Percentiles rank a stretch among this genome's conserved stretches.
Conservation (phyloP, 2,113 vertebrate species). For the Heterotis niloticus region DNA sequence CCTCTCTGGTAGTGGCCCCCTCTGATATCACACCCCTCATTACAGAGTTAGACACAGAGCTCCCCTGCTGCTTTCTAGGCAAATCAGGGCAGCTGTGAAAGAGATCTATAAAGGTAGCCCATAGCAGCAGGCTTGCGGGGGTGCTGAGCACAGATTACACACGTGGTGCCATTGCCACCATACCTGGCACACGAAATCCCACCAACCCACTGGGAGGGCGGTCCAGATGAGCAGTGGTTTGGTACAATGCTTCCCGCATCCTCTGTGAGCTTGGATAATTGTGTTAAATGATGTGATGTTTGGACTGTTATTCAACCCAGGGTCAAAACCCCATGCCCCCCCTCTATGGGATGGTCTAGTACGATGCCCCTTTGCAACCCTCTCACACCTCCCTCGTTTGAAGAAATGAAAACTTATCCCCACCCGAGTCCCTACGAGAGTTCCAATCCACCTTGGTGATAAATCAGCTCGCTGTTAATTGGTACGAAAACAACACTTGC, state of each 20-base stretch:
- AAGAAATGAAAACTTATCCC: conserved; percentile 10
- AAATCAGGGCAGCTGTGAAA: conserved; percentile 29
- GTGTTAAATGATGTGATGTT: not conserved
- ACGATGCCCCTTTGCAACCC: not conserved
- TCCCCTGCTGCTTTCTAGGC: conserved; percentile 39
- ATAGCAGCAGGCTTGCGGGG: not conserved
- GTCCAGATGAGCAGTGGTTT: not conserved
- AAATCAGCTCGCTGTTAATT: conserved; percentile 92
- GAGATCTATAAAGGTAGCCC: conserved; percentile 28
- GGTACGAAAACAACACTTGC: conserved; percentile 95
- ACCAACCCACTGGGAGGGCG: not conserved
- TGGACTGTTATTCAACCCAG: not conserved
- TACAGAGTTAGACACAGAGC: conserved; percentile 55
- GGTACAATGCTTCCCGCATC: not conserved
- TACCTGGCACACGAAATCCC: not conserved
- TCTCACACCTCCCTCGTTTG: not conserved
- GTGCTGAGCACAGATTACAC: not conserved
- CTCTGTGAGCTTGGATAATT: conserved; percentile 5
- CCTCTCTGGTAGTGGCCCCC: conserved; percentile 15
- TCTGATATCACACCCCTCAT: conserved; percentile 64
- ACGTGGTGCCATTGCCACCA: not conserved
- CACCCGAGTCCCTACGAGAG: conserved; percentile 65
- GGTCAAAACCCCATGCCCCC: conserved; percentile 33
- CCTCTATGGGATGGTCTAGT: conserved; percentile 39
- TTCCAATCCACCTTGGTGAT: conserved; percentile 83